phyloP scores from a whole-genome alignment of 2,888 invertebrate genomes.

The Apamea epomidion region DNA sequence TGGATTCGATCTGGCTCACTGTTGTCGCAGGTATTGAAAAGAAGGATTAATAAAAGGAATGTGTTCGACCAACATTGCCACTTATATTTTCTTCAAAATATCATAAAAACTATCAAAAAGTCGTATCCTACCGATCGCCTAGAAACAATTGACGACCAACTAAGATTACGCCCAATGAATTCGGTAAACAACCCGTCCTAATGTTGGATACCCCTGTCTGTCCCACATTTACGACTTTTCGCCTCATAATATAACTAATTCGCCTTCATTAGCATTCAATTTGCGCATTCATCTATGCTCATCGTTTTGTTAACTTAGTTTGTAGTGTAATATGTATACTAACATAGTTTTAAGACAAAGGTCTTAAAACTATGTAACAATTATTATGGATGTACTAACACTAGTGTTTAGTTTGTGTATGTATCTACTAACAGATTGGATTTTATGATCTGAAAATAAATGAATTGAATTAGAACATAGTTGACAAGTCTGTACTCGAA shows the following conservation, averaged over 20 bases:
- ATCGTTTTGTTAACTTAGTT: no score
- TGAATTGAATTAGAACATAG: conserved; percentile 41
- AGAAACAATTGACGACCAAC: conserved; percentile 6
- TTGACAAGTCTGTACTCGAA: conserved; percentile 42
- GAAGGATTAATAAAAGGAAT: not conserved
- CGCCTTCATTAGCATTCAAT: conserved; percentile 44
- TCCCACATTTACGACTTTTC: conserved; percentile 38
- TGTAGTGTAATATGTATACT: no score
- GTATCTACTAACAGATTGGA: no score
- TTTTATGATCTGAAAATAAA: no score
- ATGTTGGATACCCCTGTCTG: conserved; percentile 8
- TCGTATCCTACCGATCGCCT: not conserved
- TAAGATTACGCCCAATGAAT: conserved; percentile 16
- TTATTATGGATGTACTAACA: no score
- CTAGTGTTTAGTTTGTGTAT: no score
- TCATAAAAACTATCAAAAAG: not conserved
- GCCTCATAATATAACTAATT: conserved; percentile 45
- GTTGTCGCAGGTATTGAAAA: not conserved
- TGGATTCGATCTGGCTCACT: not conserved
- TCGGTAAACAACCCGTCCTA: conserved; percentile 29
- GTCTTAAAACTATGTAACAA: no score
- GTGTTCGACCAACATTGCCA: not conserved
- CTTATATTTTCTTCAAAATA: not conserved
- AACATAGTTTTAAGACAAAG: no score
- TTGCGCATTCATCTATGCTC: no score